Evolutionary conservation across 2,797 vertebrate species (phyloP), one percentile per base, ranked within the genome.

Genomic region (Coregonus sp.): DNA sequence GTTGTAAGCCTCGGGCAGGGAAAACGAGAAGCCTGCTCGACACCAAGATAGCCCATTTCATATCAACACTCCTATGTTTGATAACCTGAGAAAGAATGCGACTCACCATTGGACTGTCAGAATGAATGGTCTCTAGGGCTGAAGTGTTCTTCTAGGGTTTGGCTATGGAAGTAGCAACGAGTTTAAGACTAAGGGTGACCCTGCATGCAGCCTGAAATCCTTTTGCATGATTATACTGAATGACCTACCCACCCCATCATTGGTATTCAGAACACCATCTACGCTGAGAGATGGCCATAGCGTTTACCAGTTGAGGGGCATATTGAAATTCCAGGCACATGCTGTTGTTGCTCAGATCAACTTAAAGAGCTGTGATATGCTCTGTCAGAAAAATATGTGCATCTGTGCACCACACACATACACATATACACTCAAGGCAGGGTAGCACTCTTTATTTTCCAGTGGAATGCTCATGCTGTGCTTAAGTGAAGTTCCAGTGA

Each of bases 341-440:
- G n/a, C 70, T 25, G 74, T 63, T 73, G 71, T 76, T 65, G 61
- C 78, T 77, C 79, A 81, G 76, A 83, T 90, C 76, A 80, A 75
- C 77, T 75, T 81, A 82, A 86, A 88, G 79, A 80, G 73, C 74
- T 79, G 78, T 81, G 80, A 73, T 74, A 73, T 73, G 9, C 74
- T 50, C 65, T 79, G 78, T 81, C n/a, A 51, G 4, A 51, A 71
- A 14, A 29, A 51, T 54, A 52, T 69, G 50, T 16, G 61, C 61
- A 66, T 66, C 63, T 29, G 25, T 66, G 11, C 63, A 33, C 25
- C 20, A 40, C 37, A 40, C 37, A 47, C 40, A 12, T 47, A 47
- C 40, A 47, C 11, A 82, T 15, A 72, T 78, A 76, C 79, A 82
- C 37, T 31, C 65, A 47, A 4, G 35, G 6, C 70, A 79, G 40